These are phyloP conservation scores for Polylopha cassiicola DNA, from an alignment of 2,888 invertebrate species.

Conservation along the genomic window DNA sequence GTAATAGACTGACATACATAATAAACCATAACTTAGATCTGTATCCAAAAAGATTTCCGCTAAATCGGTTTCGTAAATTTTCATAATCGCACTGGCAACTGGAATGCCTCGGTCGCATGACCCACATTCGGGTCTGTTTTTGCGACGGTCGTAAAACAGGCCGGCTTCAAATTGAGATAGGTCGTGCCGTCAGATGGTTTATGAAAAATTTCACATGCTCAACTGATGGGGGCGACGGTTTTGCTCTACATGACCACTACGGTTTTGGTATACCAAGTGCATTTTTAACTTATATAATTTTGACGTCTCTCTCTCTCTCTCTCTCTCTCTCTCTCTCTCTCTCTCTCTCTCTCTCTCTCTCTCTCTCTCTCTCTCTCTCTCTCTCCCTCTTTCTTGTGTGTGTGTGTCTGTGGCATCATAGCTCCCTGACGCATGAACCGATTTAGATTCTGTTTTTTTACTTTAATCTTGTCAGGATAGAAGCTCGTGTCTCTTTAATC, in stretches of 20 bases:
- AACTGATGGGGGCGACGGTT: conserved; percentile 31
- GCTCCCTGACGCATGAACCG: too few relatives aligned
- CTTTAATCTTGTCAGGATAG: too few relatives aligned
- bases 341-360: too few relatives aligned
- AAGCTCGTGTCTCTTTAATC: too few relatives aligned
- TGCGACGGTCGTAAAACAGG: conserved; percentile 38
- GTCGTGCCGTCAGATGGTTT: conserved; percentile 39
- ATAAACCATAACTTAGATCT: background rate
- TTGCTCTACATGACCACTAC: conserved; percentile 26
- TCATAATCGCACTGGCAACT: conserved; percentile 11
- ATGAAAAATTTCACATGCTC: conserved; percentile 41
- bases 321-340: too few relatives aligned
- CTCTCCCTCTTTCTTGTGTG: too few relatives aligned
- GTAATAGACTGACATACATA: too few relatives aligned
- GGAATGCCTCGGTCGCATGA: conserved; percentile 10
- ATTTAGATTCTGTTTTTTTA: too few relatives aligned
- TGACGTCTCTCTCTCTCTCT: too few relatives aligned
- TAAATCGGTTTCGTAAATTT: conserved; percentile 13
- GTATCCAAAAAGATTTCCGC: too few relatives aligned
- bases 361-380: too few relatives aligned
- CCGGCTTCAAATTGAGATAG: conserved; percentile 47
- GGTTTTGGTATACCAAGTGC: conserved; percentile 23
- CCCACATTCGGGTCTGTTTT: conserved; percentile 29
- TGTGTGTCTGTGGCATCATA: too few relatives aligned
- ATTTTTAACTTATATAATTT: background rate